phyloP scores from a whole-genome alignment of 2,797 vertebrate genomes.

The Acanthiza pusilla region DNA sequence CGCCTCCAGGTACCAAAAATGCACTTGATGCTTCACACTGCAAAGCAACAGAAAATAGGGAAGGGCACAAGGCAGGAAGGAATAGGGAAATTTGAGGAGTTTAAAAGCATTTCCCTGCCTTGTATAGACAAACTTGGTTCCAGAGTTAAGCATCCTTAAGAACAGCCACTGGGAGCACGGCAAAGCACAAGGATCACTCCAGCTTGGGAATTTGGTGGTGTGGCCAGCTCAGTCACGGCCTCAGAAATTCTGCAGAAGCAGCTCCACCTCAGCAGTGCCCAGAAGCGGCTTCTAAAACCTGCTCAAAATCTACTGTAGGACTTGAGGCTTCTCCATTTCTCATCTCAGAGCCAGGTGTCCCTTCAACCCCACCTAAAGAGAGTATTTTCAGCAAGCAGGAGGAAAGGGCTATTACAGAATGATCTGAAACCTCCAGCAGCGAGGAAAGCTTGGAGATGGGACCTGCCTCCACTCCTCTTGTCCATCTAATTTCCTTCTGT shows the following conservation, averaged over 20 bases:
- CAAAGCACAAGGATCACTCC: neutral
- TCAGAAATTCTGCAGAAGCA: neutral
- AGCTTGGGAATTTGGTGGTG: neutral
- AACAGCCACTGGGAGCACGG: neutral
- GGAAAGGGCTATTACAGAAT: neutral
- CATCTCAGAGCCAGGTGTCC: neutral
- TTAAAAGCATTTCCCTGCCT: neutral
- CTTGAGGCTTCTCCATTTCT: neutral
- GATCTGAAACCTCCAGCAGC: neutral
- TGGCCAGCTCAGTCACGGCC: neutral
- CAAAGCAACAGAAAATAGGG: neutral
- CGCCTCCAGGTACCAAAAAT: neutral
- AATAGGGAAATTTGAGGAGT: neutral
- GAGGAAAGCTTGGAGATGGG: neutral
- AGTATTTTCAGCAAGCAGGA: neutral
- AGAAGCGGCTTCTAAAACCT: neutral
- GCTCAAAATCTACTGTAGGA: neutral
- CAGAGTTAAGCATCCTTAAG: neutral
- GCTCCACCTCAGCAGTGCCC: neutral
- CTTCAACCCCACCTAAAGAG: neutral
- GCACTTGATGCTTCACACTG: neutral
- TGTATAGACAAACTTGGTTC: neutral
- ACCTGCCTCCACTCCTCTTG: neutral
- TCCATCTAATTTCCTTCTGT: neutral
- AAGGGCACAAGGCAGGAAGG: neutral